Percentiles rank a stretch among this genome's conserved stretches.
These are phyloP conservation scores for Chironomus riparius DNA, from an alignment of 2,888 invertebrate species.

Conservation along the genomic window DNA sequence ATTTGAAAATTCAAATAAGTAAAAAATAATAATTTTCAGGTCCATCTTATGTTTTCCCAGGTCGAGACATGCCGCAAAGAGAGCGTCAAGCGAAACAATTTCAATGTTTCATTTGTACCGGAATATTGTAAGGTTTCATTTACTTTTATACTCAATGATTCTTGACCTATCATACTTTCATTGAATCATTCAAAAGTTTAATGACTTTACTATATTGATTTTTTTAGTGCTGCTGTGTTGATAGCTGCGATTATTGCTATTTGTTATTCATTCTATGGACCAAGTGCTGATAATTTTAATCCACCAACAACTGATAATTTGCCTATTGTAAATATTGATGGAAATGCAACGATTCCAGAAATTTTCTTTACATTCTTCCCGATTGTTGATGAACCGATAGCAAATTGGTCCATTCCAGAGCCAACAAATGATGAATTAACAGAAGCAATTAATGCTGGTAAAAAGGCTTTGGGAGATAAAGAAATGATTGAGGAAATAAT, in stretches of 20 bases:
- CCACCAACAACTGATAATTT: conserved; percentile 5
- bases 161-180: not conserved
- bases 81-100: conserved; percentile 47
- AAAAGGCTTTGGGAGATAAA: conserved; percentile 48
- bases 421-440: conserved; percentile 42
- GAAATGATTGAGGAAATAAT: conserved; percentile 47
- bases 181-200: not conserved
- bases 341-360: conserved; percentile 27
- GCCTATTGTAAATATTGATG: conserved; percentile 33
- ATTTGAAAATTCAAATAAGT: too few relatives aligned
- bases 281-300: conserved; percentile 31
- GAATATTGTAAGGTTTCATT: conserved; percentile 55
- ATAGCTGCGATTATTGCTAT: conserved; percentile 47
- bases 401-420: conserved; percentile 28
- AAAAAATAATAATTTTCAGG: conserved; percentile 30
- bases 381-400: conserved; percentile 28
- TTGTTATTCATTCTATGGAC: conserved; percentile 44
- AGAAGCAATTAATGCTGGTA: conserved; percentile 48
- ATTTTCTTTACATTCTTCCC: conserved; percentile 11
- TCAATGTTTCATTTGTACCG: conserved; percentile 62
- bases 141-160: not conserved
- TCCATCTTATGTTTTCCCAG: conserved; percentile 46
- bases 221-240: conserved; percentile 46
- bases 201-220: not conserved
- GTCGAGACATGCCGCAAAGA: conserved; percentile 41